phyloP scores from a whole-genome alignment of 2,888 invertebrate genomes.

The Itoplectis maculator region DNA sequence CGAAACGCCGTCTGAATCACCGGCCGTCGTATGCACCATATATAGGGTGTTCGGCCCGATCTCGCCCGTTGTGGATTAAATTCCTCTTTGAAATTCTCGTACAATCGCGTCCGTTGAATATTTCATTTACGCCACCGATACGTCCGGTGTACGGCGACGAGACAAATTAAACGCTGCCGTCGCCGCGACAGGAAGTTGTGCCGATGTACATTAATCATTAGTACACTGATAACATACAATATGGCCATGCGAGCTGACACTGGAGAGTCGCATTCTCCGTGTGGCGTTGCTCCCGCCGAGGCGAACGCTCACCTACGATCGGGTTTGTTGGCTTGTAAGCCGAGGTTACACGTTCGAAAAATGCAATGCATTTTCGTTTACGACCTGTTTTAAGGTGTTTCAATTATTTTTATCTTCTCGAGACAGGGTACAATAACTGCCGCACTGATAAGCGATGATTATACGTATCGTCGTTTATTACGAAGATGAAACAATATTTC shows the following conservation, averaged over 20 bases:
- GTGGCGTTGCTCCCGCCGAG: constrained; percentile 17
- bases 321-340: neutral
- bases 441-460: neutral
- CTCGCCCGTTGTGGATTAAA: neutral
- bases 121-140: neutral
- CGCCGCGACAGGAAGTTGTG: constrained; percentile 17
- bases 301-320: neutral
- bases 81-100: neutral
- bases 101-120: neutral
- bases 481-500: neutral
- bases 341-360: neutral
- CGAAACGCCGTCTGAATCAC: constrained; percentile 12
- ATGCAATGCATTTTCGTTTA: neutral
- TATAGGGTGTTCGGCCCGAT: neutral
- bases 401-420: neutral
- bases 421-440: neutral
- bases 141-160: constrained; percentile 17
- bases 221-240: neutral
- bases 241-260: neutral
- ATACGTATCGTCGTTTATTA: neutral
- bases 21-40: neutral
- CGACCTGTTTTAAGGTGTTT: no score
- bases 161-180: neutral
- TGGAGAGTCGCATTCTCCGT: neutral
- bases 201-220: neutral